These are phyloP conservation scores for Dipus sagitta DNA, from an alignment of 2,797 vertebrate genomes.

Conservation along the genomic window DNA sequence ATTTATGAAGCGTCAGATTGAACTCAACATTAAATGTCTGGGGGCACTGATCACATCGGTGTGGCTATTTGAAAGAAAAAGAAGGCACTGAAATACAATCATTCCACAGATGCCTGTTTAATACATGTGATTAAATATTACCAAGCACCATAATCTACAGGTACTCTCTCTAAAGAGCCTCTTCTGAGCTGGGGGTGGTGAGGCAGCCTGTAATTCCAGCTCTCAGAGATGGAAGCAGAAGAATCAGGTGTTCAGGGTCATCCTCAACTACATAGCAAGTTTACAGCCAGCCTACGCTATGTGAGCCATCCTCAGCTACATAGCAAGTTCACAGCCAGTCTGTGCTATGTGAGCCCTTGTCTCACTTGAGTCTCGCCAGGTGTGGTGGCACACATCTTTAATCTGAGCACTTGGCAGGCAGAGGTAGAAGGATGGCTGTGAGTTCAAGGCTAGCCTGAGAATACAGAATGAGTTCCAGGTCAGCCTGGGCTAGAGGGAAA, in stretches of 20 bases:
- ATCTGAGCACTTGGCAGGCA: too few relatives aligned
- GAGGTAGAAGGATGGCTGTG: too few relatives aligned
- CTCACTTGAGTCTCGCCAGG: too few relatives aligned
- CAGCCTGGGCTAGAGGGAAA: neutral
- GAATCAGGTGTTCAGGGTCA: too few relatives aligned
- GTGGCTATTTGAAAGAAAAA: constrained; percentile 91
- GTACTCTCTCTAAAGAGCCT: too few relatives aligned
- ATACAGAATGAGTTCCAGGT: neutral
- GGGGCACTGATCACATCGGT: constrained; percentile 96
- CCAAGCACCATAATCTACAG: neutral
- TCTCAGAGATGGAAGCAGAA: too few relatives aligned
- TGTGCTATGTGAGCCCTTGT: neutral
- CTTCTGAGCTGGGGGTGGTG: too few relatives aligned
- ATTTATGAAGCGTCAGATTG: constrained; percentile 97
- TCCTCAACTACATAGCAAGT: too few relatives aligned
- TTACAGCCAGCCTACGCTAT: neutral
- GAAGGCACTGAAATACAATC: constrained; percentile 77
- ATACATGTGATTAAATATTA: neutral
- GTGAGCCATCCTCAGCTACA: too few relatives aligned
- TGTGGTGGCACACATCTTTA: too few relatives aligned
- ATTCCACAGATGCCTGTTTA: neutral
- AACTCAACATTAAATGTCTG: constrained; percentile 98
- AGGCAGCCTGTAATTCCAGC: too few relatives aligned
- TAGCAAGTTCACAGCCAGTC: neutral
- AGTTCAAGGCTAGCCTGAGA: neutral